phyloP scores from a whole-genome alignment of 2,113 vertebrate genomes.

The Oreochromis aureus region DNA sequence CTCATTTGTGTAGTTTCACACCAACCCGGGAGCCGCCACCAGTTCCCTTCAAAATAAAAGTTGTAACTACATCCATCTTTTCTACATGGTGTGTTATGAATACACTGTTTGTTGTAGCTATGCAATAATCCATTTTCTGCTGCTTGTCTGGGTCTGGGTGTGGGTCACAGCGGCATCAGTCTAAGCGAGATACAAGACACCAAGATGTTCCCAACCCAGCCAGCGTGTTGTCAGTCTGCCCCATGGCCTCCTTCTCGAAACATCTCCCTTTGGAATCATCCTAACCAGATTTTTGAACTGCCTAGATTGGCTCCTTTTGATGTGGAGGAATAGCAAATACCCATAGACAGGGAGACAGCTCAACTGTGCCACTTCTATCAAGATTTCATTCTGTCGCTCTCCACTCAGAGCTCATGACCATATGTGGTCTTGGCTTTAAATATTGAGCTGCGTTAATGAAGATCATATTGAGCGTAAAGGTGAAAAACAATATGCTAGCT shows the following conservation, averaged over 20 bases:
- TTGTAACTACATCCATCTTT: not conserved
- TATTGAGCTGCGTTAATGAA: not conserved
- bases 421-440: not conserved
- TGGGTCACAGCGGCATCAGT: not conserved
- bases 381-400: not conserved
- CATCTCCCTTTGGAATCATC: not conserved
- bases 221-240: not conserved
- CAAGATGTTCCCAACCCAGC: not conserved
- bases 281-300: not conserved
- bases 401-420: not conserved
- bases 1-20: not conserved
- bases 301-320: not conserved
- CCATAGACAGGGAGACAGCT: not conserved
- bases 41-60: no score
- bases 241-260: not conserved
- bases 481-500: not conserved
- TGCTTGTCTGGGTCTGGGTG: not conserved
- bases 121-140: not conserved
- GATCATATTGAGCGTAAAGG: not conserved
- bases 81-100: not conserved
- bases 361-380: not conserved
- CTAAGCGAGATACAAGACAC: not conserved
- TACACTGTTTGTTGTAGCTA: not conserved
- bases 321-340: not conserved
- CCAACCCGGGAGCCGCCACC: not conserved